Percentiles rank a stretch among this genome's conserved stretches.
Evolutionary conservation across 1,140 invertebrate species (phyloP).

Genomic region (Cotesia vestalis): DNA sequence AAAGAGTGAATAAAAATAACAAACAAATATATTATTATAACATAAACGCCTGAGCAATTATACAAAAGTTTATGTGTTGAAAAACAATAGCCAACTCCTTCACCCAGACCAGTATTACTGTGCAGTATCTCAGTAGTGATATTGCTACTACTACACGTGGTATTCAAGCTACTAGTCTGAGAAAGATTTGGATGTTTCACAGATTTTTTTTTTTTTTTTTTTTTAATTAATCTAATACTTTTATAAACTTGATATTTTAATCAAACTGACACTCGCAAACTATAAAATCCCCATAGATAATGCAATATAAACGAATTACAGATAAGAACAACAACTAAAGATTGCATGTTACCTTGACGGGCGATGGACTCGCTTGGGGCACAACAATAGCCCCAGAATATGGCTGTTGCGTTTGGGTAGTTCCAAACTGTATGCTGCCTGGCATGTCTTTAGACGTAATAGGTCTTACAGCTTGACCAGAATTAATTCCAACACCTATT

Average conservation of each 20-base stretch:
- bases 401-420: conserved; percentile 61
- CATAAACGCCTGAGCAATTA: background rate
- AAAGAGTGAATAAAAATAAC: conserved; percentile 5
- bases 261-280: no score
- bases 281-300: background rate
- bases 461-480: conserved; percentile 61
- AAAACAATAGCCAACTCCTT: conserved; percentile 54
- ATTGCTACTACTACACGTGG: conserved; percentile 55
- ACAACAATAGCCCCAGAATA: conserved; percentile 64
- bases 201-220: no score
- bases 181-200: conserved; percentile 4
- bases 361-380: conserved; percentile 59
- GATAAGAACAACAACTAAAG: background rate
- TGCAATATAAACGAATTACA: background rate
- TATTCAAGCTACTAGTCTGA: conserved; percentile 52
- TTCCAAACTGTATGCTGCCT: conserved; percentile 63
- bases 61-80: conserved; percentile 11
- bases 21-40: background rate
- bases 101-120: conserved; percentile 50
- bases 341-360: conserved; percentile 54
- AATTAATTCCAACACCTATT: conserved; percentile 57
- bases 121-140: conserved; percentile 55
- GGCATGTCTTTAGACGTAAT: conserved; percentile 64
- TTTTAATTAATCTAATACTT: no score
- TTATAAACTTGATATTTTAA: no score